A percentile compares a stretch with the other conserved stretches of the same genome.
Evolutionary conservation across 2,888 invertebrate species (phyloP).

Genomic region (Xestia c-nigrum): DNA sequence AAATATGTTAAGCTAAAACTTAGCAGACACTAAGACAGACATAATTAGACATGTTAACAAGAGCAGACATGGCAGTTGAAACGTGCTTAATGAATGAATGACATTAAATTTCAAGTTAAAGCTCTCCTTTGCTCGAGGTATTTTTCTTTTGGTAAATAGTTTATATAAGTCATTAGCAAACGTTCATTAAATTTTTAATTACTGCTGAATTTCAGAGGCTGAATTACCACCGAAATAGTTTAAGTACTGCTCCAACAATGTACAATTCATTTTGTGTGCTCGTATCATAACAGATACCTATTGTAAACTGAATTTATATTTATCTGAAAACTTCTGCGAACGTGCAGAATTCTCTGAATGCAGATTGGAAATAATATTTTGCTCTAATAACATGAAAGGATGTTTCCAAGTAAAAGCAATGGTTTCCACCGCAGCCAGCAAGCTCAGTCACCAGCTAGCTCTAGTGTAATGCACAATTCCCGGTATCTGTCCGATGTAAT

Average conservation of each 20-base stretch:
- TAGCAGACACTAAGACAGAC: slow-evolving; percentile 16
- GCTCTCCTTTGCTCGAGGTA: slow-evolving; percentile 17
- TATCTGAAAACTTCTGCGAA: slow-evolving; percentile 6
- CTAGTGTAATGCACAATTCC: slow-evolving; percentile 11
- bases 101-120: slow-evolving; percentile 36
- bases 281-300: background rate
- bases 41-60: slow-evolving; percentile 19
- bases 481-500: slow-evolving; percentile 3
- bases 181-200: slow-evolving; percentile 14
- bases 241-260: background rate
- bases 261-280: background rate
- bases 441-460: background rate
- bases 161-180: slow-evolving; percentile 2
- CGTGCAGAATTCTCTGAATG: slow-evolving; percentile 23
- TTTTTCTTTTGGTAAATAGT: slow-evolving; percentile 23
- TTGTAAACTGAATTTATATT: slow-evolving; percentile 20
- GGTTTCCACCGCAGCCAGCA: slow-evolving; percentile 1
- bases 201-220: background rate
- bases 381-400: slow-evolving; percentile 13
- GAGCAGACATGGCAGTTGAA: slow-evolving; percentile 28
- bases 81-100: slow-evolving; percentile 52
- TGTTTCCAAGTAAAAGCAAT: slow-evolving; percentile 13
- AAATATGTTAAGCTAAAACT: slow-evolving; percentile 26
- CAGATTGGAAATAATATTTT: slow-evolving; percentile 23
- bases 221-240: background rate